Conservation (phyloP, 2,797 vertebrate genomes). For the Limnodromus scolopaceus region DNA sequence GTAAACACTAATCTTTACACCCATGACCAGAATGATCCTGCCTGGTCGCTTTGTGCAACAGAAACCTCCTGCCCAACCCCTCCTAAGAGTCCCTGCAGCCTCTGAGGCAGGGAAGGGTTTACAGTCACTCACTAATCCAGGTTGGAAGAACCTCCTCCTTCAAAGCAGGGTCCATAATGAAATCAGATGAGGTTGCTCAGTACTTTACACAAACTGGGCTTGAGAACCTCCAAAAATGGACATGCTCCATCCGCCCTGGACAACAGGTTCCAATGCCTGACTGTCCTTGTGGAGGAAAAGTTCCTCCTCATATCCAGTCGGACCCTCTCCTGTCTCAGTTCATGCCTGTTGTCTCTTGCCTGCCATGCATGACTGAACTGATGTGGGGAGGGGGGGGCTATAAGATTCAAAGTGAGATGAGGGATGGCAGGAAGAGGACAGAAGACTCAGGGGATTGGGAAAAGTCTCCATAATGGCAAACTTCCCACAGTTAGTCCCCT, state of each 20-base stretch:
- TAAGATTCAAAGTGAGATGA: neutral
- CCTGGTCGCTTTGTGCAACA: neutral
- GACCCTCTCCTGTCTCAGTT: neutral
- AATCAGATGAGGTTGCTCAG: neutral
- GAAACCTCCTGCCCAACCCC: fast-evolving
- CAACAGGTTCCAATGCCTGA: neutral
- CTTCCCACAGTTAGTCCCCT: neutral
- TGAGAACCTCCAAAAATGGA: neutral
- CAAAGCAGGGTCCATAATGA: neutral
- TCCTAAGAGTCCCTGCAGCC: neutral
- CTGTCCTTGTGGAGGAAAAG: neutral
- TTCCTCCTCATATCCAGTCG: neutral
- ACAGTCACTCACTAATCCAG: neutral
- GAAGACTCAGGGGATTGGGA: neutral
- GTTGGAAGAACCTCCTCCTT: neutral
- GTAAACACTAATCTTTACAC: neutral
- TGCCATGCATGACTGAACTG: neutral
- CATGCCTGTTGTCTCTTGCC: neutral
- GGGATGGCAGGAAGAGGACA: neutral
- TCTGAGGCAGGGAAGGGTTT: neutral
- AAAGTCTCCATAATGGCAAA: neutral
- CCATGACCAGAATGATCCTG: neutral
- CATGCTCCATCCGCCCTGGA: neutral
- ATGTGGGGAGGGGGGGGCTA: neutral
- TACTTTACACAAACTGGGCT: neutral